phyloP scores from a whole-genome alignment of 2,113 vertebrate species.

The Plectropomus leopardus region DNA sequence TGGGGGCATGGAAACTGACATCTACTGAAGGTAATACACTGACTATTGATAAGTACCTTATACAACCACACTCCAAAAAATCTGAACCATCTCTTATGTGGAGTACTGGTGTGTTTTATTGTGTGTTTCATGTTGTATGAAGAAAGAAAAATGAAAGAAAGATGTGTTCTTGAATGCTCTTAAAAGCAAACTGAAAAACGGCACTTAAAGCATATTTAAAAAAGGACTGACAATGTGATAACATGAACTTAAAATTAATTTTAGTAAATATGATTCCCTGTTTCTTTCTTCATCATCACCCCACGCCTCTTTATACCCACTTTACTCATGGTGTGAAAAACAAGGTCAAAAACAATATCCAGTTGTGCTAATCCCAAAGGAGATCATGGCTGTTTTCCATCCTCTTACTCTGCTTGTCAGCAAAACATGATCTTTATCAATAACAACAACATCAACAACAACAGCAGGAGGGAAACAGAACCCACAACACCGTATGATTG shows the following conservation, averaged over 20 bases:
- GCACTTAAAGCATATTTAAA: neutral
- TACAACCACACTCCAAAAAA: too few relatives aligned
- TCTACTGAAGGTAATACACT: too few relatives aligned
- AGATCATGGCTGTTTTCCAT: constrained; percentile 65
- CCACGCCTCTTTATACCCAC: neutral
- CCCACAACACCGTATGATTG: constrained; percentile 17
- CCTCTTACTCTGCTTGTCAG: constrained; percentile 61
- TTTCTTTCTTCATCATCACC: neutral
- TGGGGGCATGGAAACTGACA: too few relatives aligned
- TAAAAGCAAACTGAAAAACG: neutral
- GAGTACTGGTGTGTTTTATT: neutral
- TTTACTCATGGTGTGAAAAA: constrained; percentile 50
- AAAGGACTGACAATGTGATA: neutral
- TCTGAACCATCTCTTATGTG: too few relatives aligned
- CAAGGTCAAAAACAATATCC: constrained; percentile 75
- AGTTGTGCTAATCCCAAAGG: constrained; percentile 72
- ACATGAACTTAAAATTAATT: neutral
- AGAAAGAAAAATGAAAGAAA: neutral
- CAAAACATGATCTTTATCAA: constrained; percentile 63
- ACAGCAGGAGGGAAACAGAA: constrained; percentile 15
- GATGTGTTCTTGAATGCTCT: neutral
- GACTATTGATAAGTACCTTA: too few relatives aligned
- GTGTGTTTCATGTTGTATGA: neutral
- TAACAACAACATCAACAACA: constrained; percentile 47
- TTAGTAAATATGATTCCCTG: neutral